These are phyloP conservation scores for Muraenolepis orangiensis DNA, from an alignment of 2,797 vertebrate genomes.

Conservation along the genomic window DNA sequence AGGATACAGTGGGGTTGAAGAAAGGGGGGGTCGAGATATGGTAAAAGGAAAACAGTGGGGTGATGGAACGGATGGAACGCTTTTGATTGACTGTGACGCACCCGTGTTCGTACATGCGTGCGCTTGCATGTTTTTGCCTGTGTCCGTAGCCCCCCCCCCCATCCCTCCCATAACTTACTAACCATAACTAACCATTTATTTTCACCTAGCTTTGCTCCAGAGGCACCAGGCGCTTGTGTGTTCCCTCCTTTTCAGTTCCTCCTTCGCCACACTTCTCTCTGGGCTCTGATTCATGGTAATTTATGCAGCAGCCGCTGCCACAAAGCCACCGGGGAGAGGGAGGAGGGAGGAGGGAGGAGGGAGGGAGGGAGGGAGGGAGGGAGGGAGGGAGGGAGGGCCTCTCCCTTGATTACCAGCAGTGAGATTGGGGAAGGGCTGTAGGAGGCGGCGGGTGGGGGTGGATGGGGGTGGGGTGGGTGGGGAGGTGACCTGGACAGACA, in stretches of 20 bases:
- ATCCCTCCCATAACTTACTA: neutral
- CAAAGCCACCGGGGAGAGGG: conserved; percentile 67
- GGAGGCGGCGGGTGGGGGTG: conserved; percentile 54
- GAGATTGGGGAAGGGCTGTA: conserved; percentile 48
- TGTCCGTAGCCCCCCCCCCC: conserved; percentile 28
- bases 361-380: conserved; percentile 62
- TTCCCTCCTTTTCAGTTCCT: neutral
- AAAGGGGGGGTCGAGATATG: conserved; percentile 18
- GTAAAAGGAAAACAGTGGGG: conserved; percentile 36
- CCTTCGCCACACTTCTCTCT: conserved; percentile 52
- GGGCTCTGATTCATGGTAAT: conserved; percentile 74
- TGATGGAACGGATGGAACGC: conserved; percentile 61
- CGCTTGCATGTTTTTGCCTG: conserved; percentile 37
- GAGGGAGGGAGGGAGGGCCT: conserved; percentile 73
- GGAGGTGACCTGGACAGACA: conserved; percentile 87
- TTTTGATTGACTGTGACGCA: conserved; percentile 35
- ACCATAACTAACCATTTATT: neutral
- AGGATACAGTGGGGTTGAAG: conserved; percentile 32
- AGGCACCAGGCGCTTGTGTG: neutral
- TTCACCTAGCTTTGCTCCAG: conserved; percentile 24
- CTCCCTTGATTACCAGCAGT: conserved; percentile 76
- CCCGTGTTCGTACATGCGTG: neutral
- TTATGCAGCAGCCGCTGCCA: conserved; percentile 67
- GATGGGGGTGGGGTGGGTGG: conserved; percentile 65
- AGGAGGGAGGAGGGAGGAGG: conserved; percentile 70